These are phyloP conservation scores for Latheticus oryzae DNA, from an alignment of 2,888 invertebrate species.

Conservation along the genomic window DNA sequence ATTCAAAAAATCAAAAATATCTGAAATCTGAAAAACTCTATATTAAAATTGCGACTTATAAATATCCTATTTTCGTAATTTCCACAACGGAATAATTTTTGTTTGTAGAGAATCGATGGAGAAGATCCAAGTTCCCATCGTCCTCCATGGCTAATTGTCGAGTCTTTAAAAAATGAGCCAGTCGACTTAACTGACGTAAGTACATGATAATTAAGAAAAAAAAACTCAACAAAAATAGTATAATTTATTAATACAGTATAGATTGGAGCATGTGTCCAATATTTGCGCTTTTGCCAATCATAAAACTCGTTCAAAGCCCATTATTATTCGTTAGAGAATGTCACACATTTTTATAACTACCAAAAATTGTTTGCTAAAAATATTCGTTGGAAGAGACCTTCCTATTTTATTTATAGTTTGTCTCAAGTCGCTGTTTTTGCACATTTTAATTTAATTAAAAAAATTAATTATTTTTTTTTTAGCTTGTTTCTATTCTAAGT, in stretches of 20 bases:
- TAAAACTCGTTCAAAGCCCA: constrained; percentile 33
- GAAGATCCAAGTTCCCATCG: constrained; percentile 66
- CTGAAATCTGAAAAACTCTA: no score
- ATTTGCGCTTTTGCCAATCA: constrained; percentile 36
- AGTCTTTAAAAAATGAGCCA: constrained; percentile 55
- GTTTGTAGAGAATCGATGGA: constrained; percentile 67
- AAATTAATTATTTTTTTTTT: constrained; percentile 29
- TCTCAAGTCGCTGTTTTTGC: constrained; percentile 17
- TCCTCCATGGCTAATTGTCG: constrained; percentile 68
- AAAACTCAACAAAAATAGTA: constrained; percentile 17
- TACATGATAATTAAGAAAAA: constrained; percentile 18
- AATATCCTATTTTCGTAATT: constrained; percentile 16
- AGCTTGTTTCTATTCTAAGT: constrained; percentile 71
- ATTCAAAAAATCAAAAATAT: no score
- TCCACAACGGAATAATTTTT: constrained; percentile 30
- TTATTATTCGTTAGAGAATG: constrained; percentile 28
- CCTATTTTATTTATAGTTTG: constrained; percentile 32
- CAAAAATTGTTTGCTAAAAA: constrained; percentile 39
- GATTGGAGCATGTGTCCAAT: constrained; percentile 19
- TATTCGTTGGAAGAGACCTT: constrained; percentile 34
- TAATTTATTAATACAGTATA: constrained; percentile 23
- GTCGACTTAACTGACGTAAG: constrained; percentile 58
- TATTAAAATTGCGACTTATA: no score
- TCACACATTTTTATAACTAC: constrained; percentile 23
- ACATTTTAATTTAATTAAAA: constrained; percentile 3